A percentile compares a stretch with the other conserved stretches of the same genome.
Evolutionary conservation across 2,797 vertebrate genomes (phyloP).

Genomic region (Peromyscus melanophrys): DNA sequence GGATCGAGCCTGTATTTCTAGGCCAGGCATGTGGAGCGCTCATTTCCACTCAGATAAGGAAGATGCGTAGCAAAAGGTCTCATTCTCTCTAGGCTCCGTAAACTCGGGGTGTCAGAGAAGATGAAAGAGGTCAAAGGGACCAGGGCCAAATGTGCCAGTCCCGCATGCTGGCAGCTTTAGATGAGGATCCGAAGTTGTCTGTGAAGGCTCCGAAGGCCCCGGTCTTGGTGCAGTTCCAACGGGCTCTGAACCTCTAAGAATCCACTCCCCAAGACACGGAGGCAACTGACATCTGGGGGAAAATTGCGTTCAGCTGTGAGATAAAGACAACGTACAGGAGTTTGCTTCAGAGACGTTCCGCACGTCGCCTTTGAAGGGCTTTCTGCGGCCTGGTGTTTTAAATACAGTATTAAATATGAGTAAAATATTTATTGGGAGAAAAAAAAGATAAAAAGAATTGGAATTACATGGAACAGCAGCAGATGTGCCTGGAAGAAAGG

Average conservation of each 20-base stretch:
- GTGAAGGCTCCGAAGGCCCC: not conserved
- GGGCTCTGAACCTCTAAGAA: not conserved
- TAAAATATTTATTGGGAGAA: slow-evolving; percentile 58
- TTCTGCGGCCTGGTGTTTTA: slow-evolving; percentile 66
- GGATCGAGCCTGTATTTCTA: not conserved
- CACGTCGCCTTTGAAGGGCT: slow-evolving; percentile 69
- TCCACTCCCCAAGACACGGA: not conserved
- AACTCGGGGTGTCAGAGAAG: not conserved
- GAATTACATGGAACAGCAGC: slow-evolving; percentile 52
- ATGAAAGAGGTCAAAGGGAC: not conserved
- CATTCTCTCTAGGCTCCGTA: not conserved
- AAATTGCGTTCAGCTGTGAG: slow-evolving; percentile 68
- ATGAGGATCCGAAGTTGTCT: not conserved
- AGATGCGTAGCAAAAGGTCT: not conserved
- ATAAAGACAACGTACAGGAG: not conserved
- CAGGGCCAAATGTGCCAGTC: not conserved
- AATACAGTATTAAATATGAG: slow-evolving; percentile 69
- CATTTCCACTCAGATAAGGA: not conserved
- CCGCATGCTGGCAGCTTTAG: not conserved
- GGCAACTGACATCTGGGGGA: slow-evolving; percentile 25
- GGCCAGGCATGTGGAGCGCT: too few species aligned
- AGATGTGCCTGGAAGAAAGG: slow-evolving; percentile 43
- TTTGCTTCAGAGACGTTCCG: slow-evolving; percentile 38
- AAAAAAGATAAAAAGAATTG: slow-evolving; percentile 75
- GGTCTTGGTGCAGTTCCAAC: not conserved